Conservation (phyloP, 2,797 vertebrate species). For the Silurus aristotelis region DNA sequence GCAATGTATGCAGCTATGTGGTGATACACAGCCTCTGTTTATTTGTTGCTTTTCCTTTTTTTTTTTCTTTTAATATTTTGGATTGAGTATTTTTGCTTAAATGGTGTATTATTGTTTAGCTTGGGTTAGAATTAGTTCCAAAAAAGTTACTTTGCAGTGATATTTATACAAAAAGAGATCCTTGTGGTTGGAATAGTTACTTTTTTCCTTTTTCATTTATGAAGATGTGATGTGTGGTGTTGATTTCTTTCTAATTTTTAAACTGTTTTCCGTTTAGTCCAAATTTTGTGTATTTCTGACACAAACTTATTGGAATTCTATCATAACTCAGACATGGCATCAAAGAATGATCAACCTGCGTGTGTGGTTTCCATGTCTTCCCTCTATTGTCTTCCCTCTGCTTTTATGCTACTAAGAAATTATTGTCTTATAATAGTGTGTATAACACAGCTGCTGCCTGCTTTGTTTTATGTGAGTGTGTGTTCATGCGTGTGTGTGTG, state of each 20-base stretch:
- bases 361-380: neutral
- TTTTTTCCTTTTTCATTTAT: neutral
- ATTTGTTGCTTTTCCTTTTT: neutral
- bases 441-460: neutral
- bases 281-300: slow-evolving; percentile 8
- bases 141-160: neutral
- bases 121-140: neutral
- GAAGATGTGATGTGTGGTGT: neutral
- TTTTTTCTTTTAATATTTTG: neutral
- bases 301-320: neutral
- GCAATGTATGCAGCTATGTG: neutral
- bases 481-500: neutral
- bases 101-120: neutral
- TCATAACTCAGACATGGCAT: neutral
- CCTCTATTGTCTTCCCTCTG: neutral
- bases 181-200: neutral
- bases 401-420: neutral
- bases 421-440: neutral
- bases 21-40: neutral
- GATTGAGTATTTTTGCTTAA: neutral
- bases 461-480: neutral
- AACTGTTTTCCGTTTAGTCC: neutral
- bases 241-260: neutral
- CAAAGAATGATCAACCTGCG: neutral
- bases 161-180: neutral